These are phyloP conservation scores for Platysteira castanea DNA, from an alignment of 2,113 vertebrate species.

Conservation along the genomic window DNA sequence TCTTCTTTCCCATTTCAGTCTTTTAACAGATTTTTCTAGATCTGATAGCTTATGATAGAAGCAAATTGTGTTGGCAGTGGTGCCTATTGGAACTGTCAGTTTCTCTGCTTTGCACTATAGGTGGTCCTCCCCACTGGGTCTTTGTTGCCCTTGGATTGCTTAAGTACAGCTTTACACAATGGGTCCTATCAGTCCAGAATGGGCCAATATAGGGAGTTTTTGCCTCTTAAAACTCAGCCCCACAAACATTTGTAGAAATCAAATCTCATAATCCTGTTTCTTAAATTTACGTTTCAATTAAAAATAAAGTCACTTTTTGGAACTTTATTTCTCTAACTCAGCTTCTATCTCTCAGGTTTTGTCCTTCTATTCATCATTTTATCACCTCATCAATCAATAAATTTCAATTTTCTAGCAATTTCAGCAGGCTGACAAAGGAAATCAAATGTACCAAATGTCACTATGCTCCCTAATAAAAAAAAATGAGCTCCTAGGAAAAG, in stretches of 20 bases:
- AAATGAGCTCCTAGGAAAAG: constrained; percentile 20
- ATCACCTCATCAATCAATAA: constrained; percentile 41
- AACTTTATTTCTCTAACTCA: constrained; percentile 49
- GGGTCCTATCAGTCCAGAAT: neutral
- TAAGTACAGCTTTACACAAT: neutral
- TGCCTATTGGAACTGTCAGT: neutral
- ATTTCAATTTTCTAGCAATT: constrained; percentile 14
- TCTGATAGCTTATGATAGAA: neutral
- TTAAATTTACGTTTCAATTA: constrained; percentile 70
- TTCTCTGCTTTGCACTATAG: neutral
- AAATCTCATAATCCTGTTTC: constrained; percentile 44
- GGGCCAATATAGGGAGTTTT: neutral
- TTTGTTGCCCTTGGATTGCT: neutral
- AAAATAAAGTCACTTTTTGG: constrained; percentile 13
- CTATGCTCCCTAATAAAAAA: neutral
- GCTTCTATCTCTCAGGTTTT: constrained; percentile 33
- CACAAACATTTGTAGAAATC: constrained; percentile 3
- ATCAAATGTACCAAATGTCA: neutral
- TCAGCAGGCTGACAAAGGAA: neutral
- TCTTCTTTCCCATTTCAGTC: neutral
- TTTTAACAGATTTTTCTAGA: neutral
- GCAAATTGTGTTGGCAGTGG: neutral
- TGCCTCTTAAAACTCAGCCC: neutral
- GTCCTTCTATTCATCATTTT: constrained; percentile 39
- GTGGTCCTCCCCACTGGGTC: neutral